Evolutionary conservation across 2,113 vertebrate genomes (phyloP).

Genomic region (Aplodontia rufa): DNA sequence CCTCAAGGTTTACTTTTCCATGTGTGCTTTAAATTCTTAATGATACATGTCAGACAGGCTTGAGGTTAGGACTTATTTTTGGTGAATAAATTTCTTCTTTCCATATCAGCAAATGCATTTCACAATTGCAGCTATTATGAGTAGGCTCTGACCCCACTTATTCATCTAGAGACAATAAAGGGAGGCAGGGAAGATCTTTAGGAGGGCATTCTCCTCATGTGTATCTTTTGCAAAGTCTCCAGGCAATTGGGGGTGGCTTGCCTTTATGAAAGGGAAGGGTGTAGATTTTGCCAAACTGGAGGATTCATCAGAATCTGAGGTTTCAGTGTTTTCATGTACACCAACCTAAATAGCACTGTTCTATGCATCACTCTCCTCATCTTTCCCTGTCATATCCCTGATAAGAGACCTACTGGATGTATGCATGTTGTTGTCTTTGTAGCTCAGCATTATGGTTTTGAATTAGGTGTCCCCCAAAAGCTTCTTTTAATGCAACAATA

Average conservation of each 20-base stretch:
- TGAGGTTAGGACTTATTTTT: not conserved
- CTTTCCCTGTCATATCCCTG: not conserved
- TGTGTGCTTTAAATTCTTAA: not conserved
- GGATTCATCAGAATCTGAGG: not conserved
- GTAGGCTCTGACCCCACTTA: not conserved
- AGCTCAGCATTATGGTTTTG: not conserved
- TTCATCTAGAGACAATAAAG: not conserved
- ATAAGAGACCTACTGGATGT: not conserved
- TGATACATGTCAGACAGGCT: not conserved
- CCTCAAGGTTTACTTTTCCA: not conserved
- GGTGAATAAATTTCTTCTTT: not conserved
- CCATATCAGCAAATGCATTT: not conserved
- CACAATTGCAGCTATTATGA: not conserved
- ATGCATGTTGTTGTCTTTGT: not conserved
- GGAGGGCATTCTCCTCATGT: not conserved
- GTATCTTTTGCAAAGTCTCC: not conserved
- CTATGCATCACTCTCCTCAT: not conserved
- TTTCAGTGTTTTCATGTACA: not conserved
- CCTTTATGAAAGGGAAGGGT: not conserved
- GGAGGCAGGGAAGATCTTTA: not conserved
- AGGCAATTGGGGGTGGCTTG: not conserved
- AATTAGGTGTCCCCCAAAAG: no score
- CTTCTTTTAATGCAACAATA: no score
- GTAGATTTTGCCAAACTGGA: not conserved
- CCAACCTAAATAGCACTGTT: not conserved